These are phyloP conservation scores for Parapsyche elsis DNA, from an alignment of 1,140 invertebrate genomes.

Conservation along the genomic window DNA sequence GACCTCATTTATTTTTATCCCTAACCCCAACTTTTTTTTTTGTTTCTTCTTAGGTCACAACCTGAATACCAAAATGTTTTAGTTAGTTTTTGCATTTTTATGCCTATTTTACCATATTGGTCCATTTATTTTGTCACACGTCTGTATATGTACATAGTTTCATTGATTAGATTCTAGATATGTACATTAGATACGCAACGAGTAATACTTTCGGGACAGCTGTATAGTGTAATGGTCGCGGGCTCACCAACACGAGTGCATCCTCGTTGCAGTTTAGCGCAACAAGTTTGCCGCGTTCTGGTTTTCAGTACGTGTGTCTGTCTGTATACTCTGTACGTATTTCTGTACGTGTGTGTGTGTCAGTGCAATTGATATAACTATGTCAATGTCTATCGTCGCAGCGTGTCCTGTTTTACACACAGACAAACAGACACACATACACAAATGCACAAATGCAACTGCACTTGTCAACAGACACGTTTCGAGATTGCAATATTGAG, in stretches of 20 bases:
- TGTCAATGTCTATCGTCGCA: conserved; percentile 37
- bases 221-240: not conserved
- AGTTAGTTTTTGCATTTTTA: no score
- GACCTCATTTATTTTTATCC: no score
- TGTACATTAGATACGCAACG: no score
- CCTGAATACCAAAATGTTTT: no score
- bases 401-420: conserved; percentile 13
- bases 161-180: no score
- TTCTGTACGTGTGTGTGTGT: not conserved
- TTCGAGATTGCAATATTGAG: not conserved
- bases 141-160: no score
- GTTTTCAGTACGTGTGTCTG: not conserved
- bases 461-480: conserved; percentile 6
- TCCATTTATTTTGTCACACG: no score
- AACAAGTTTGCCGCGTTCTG: conserved; percentile 12
- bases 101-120: no score
- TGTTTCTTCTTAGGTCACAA: no score
- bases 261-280: not conserved
- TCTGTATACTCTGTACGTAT: not conserved
- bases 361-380: conserved; percentile 41
- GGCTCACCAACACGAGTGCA: not conserved
- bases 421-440: not conserved
- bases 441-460: not conserved
- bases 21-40: no score
- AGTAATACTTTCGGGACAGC: no score